Evolutionary conservation across 2,113 vertebrate species (phyloP), one percentile per base, ranked within the genome.

Genomic region (Dascyllus trimaculatus): DNA sequence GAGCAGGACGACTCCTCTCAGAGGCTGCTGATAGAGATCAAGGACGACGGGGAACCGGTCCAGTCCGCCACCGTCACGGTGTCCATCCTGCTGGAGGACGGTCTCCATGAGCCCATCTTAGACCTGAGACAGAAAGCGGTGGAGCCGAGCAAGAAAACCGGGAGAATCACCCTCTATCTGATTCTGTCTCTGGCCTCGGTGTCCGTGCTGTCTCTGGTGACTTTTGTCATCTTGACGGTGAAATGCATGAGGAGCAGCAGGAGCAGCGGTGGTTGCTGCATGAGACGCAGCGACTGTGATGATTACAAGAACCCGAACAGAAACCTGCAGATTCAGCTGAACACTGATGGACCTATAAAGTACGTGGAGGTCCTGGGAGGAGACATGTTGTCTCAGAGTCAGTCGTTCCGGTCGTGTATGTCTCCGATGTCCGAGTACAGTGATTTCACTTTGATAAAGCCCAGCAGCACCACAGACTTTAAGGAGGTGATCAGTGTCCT

Each of bases 321-420:
- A 81, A 97, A 95, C 84, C 91, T 97, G 17, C 96, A 97, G 80
- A 92, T 92, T 35, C 91, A 92, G 78, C 90, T 97, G 80, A 96
- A 95, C 89, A 93, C 95, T 5, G 96, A 97, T 1, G 96, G 96
- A 76, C 97, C 96, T 1, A 95, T 97, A 43, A 96, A 96, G 87
- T 97, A 97, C 89, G 96, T 97, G 95, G 96, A 97, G 87, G 96
- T 97, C 84, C 96, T 96, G 13, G 92, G 96, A 84, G 93, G 93
- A 75, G 95, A 96, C 84, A 92, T 96, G 21, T 91, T 96, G 84
- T 93, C 96, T 11, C 95, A 95, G 71, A 96, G 94, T 84, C 96
- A 95, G 68, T 94, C 94, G 80, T 96, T 97, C 91, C 89, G 96
- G 90, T 95, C 96, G 24, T 96, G 95, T 84, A 95, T 95, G 84